phyloP scores from a whole-genome alignment of 1,140 invertebrate genomes.

The Leptestheria dahalacensis region DNA sequence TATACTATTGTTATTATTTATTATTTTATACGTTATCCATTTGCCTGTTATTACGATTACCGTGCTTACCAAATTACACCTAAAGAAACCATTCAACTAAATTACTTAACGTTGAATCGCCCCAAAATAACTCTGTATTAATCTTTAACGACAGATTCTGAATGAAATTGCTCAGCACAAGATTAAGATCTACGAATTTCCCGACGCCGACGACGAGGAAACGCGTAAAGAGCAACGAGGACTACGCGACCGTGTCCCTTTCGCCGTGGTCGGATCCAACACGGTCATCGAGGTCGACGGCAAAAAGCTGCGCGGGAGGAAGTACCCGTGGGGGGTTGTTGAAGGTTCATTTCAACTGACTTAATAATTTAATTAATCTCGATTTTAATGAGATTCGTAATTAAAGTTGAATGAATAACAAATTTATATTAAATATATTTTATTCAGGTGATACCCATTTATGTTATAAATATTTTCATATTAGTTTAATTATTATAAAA shows the following conservation, averaged over 20 bases:
- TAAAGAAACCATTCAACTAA: too few species aligned
- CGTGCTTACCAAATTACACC: too few species aligned
- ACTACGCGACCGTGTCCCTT: slow-evolving; percentile 73
- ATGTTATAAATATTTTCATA: too few species aligned
- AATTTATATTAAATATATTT: too few species aligned
- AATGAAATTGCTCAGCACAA: slow-evolving; percentile 94
- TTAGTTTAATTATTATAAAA: too few species aligned
- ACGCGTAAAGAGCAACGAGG: slow-evolving; percentile 54
- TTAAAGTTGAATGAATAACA: too few species aligned
- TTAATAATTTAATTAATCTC: background rate
- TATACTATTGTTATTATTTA: background rate
- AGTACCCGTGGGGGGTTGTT: slow-evolving; percentile 96
- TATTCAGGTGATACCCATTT: too few species aligned
- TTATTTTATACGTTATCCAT: background rate
- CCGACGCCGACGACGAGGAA: slow-evolving; percentile 59
- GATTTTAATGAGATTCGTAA: too few species aligned
- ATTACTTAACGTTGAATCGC: too few species aligned
- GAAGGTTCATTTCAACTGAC: slow-evolving; percentile 43
- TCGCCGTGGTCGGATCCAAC: slow-evolving; percentile 96
- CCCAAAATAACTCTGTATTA: background rate
- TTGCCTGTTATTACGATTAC: background rate
- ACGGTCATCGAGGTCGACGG: slow-evolving; percentile 71
- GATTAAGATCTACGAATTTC: slow-evolving; percentile 98
- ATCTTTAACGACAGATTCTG: slow-evolving; percentile 48
- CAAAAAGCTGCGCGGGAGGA: slow-evolving; percentile 70